Conservation (phyloP, 1,140 invertebrate genomes). For the Apocrypta bakeri region DNA sequence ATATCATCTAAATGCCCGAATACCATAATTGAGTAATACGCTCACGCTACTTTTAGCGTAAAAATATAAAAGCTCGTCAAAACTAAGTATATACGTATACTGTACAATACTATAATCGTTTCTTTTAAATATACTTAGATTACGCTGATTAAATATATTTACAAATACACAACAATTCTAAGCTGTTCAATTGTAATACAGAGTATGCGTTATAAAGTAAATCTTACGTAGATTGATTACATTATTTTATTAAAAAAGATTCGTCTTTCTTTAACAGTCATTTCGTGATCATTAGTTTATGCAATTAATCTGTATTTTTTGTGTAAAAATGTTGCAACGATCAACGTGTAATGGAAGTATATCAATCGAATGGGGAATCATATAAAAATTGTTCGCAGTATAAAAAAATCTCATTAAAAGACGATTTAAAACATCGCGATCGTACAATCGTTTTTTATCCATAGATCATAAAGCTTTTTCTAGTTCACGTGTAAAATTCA, state of each 20-base stretch:
- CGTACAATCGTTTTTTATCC: not conserved
- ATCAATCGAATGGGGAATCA: not conserved
- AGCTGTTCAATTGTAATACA: conserved; percentile 37
- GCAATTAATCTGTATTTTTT: not conserved
- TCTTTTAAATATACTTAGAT: conserved; percentile 4
- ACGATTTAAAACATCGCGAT: not conserved
- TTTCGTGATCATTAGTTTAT: not conserved
- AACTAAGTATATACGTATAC: conserved; percentile 15
- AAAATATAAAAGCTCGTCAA: not conserved
- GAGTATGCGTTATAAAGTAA: conserved; percentile 1
- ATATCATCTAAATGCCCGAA: conserved; percentile 10
- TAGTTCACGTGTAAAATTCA: not conserved
- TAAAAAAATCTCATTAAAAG: not conserved
- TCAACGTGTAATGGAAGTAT: not conserved
- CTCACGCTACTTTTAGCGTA: not conserved
- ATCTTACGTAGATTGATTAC: not conserved
- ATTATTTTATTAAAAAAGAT: conserved; percentile 3
- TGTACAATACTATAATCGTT: conserved; percentile 30
- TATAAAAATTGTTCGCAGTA: not conserved
- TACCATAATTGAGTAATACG: conserved; percentile 1
- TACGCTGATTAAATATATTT: conserved; percentile 26
- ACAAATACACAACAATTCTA: conserved; percentile 41
- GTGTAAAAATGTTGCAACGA: no score
- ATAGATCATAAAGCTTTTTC: not conserved
- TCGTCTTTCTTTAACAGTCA: not conserved